Percentiles rank a stretch among this genome's conserved stretches.
These are phyloP conservation scores for Caenorhabditis imperialis DNA, from an alignment of 2,888 invertebrate species.

Conservation along the genomic window DNA sequence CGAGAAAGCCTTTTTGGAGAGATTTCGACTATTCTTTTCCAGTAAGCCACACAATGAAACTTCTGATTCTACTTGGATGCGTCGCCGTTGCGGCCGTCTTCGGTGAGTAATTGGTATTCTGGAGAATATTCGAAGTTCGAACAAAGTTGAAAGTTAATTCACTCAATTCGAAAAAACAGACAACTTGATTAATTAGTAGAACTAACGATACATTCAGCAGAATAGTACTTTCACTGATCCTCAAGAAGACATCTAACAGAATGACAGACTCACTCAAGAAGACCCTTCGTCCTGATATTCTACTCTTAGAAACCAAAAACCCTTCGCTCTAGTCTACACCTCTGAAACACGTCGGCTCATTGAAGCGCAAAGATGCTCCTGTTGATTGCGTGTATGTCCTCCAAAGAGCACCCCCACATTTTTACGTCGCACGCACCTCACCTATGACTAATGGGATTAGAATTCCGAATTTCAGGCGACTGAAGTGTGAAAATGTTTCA, in stretches of 20 bases:
- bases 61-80: conserved; percentile 37
- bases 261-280: too few species aligned
- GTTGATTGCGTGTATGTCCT: conserved; percentile 34
- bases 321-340: too few species aligned
- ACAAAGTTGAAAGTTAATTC: too few species aligned
- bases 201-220: too few species aligned
- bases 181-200: too few species aligned
- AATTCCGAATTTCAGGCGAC: background rate
- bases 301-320: too few species aligned
- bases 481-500: background rate
- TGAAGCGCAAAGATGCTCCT: conserved; percentile 42
- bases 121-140: too few species aligned
- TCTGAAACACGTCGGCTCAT: background rate
- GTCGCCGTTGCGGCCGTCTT: conserved; percentile 36
- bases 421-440: conserved; percentile 3
- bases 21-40: conserved; percentile 4
- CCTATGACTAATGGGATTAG: conserved; percentile 44
- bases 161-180: too few species aligned
- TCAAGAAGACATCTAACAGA: too few species aligned
- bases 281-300: too few species aligned
- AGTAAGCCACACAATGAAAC: conserved; percentile 48
- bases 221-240: too few species aligned
- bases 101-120: conserved; percentile 16
- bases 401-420: conserved; percentile 16
- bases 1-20: background rate